Evolutionary conservation across 2,113 vertebrate genomes (phyloP), one percentile per base, ranked within the genome.

Genomic region (Corythaixoides concolor): DNA sequence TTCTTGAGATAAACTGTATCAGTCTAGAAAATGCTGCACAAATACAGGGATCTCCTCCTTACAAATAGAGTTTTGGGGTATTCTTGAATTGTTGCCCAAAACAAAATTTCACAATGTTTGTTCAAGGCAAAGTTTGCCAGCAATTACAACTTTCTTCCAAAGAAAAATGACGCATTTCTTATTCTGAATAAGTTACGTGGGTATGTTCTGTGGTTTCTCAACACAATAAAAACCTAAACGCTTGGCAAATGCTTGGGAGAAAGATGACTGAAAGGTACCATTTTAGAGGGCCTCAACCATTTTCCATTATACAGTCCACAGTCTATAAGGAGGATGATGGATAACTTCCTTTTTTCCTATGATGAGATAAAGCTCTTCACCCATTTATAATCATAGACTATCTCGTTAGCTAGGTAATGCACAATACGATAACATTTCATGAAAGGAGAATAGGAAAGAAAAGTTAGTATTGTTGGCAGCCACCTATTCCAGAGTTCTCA

Each of bases 101-200:
- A 13, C 26, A 72, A 90, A 94, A 73, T 95, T 93, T 88, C 80
- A 81, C 80, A 78, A 75, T 75, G 32, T 85, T 93, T 94, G 88
- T 10, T 88, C 83, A 84, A 52, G 79, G 70, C 52, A 68, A 91
- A 47, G 9, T 74, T 81, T 89, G 72, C 56, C 88, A 95, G 58
- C 11, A 87, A 68, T 21, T 32, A 85, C 13, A 76, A 60, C 15
- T 67, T 89, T 77, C 66, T 80, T 92, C 63, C 60, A 74, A 47
- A 90, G 72, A 88, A 84, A 93, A 90, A 49, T 72, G 33, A 72
- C 13, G 3, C 8, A n/a, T 49, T 94, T 74, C 64, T 73, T 83
- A n/a, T 63, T 92, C 63, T n/a, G 58, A 89, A 16, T 22, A 89
- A 78, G 33, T 55, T 52, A 81, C 0, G 0, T 47, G 59, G n/a